Conservation (phyloP, 2,888 invertebrate genomes). For the Nymphalis polychloros region DNA sequence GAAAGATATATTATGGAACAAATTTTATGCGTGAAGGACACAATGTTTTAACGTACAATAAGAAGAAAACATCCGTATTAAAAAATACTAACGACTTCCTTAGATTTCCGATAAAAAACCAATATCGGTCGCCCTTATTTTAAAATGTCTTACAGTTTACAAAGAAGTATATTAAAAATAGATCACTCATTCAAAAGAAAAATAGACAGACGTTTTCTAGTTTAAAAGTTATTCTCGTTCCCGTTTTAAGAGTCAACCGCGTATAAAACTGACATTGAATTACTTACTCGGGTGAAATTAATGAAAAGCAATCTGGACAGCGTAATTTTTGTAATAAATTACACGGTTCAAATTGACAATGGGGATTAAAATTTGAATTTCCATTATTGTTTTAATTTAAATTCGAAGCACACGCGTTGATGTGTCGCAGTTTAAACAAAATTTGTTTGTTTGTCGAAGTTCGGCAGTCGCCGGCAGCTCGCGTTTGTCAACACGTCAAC, state of each 20-base stretch:
- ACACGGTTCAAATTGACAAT: constrained; percentile 23
- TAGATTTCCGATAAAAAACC: constrained; percentile 17
- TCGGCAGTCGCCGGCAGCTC: constrained; percentile 47
- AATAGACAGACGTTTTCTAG: constrained; percentile 35
- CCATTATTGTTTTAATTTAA: constrained; percentile 65
- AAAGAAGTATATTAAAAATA: constrained; percentile 35
- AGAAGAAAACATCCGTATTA: not conserved
- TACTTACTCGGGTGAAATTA: constrained; percentile 34
- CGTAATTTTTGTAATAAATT: constrained; percentile 31
- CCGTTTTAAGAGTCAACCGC: constrained; percentile 30
- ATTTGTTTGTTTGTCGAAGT: constrained; percentile 66
- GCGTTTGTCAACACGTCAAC: constrained; percentile 59
- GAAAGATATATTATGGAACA: not conserved
- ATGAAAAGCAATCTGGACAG: constrained; percentile 32
- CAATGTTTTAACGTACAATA: not conserved
- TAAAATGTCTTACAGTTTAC: constrained; percentile 30
- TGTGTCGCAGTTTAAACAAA: constrained; percentile 72
- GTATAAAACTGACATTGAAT: constrained; percentile 39
- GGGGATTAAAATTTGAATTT: constrained; percentile 54
- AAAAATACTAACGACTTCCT: not conserved
- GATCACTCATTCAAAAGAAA: constrained; percentile 37
- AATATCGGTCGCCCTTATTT: constrained; percentile 25
- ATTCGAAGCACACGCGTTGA: constrained; percentile 69
- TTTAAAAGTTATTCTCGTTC: constrained; percentile 38
- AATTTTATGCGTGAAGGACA: not conserved